Evolutionary conservation across 1,140 invertebrate species (phyloP).

Genomic region (Ooceraea biroi): DNA sequence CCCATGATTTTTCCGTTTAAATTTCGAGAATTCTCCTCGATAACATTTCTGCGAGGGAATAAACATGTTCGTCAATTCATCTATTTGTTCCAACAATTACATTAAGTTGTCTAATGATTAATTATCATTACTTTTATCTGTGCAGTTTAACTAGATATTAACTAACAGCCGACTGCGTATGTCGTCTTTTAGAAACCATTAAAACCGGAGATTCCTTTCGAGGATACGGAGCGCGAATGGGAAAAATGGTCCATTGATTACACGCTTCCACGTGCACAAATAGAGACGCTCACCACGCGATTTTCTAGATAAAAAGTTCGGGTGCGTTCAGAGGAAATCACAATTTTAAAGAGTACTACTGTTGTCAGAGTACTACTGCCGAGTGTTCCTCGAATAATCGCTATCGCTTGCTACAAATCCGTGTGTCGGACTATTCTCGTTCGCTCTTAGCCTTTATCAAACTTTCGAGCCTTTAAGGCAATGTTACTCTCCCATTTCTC

Average conservation of each 20-base stretch:
- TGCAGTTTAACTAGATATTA: constrained; percentile 3
- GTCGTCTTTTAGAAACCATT: constrained; percentile 23
- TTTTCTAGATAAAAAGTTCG: constrained; percentile 29
- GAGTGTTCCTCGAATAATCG: neutral
- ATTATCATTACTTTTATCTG: constrained; percentile 24
- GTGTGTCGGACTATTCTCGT: neutral
- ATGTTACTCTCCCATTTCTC: neutral
- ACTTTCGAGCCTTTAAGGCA: neutral
- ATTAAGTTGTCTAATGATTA: neutral
- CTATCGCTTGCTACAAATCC: neutral
- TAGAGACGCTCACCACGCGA: neutral
- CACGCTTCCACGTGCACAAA: constrained; percentile 5
- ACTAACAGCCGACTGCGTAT: neutral
- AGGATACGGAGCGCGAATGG: constrained; percentile 6
- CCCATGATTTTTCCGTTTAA: neutral
- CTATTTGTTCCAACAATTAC: neutral
- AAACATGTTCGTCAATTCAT: neutral
- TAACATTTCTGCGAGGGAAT: too few species aligned
- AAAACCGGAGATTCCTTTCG: neutral
- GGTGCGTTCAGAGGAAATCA: constrained; percentile 29
- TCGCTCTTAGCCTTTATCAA: neutral
- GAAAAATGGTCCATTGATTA: constrained; percentile 39
- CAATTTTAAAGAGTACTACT: too few species aligned
- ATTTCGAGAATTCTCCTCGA: neutral
- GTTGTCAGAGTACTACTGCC: neutral